Percentiles rank a stretch among this genome's conserved stretches.
These are phyloP conservation scores for Amphimedon queenslandica DNA, from an alignment of 37 sponge, comb jelly and placozoan species.

Conservation along the genomic window DNA sequence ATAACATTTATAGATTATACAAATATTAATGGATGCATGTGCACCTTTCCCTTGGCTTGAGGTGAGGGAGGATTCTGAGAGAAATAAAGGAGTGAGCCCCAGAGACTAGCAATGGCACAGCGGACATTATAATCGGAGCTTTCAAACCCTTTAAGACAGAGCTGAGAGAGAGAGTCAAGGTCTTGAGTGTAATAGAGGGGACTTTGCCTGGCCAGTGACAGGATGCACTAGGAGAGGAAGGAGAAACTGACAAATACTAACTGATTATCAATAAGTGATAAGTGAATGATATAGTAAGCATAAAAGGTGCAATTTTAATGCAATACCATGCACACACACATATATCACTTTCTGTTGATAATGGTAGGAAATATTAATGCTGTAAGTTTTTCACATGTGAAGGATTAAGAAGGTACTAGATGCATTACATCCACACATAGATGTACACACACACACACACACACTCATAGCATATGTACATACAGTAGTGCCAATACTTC, in stretches of 20 bases:
- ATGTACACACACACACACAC: no score
- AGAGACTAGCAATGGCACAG: constrained; percentile 67
- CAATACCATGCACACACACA: not conserved
- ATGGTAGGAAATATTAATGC: not conserved
- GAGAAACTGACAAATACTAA: not conserved
- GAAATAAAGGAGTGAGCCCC: constrained; percentile 66
- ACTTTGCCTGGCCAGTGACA: constrained; percentile 45
- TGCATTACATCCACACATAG: no score
- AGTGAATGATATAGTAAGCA: not conserved
- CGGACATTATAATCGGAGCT: constrained; percentile 81
- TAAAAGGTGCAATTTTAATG: not conserved
- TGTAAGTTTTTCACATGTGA: no score
- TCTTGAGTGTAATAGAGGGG: constrained; percentile 72
- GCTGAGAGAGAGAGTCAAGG: constrained; percentile 66
- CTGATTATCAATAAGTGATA: not conserved
- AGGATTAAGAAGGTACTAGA: no score
- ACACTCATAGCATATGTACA: no score
- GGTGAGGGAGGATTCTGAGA: constrained; percentile 65
- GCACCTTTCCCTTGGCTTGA: constrained; percentile 48
- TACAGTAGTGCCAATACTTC: no score
- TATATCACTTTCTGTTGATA: not conserved
- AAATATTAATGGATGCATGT: no score
- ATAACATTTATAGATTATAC: no score
- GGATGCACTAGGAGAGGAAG: constrained; percentile 47
- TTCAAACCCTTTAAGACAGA: constrained; percentile 76